A percentile compares a stretch with the other conserved stretches of the same genome.
phyloP scores from a whole-genome alignment of 1,140 invertebrate genomes.

The Hylyphantes graminicola region DNA sequence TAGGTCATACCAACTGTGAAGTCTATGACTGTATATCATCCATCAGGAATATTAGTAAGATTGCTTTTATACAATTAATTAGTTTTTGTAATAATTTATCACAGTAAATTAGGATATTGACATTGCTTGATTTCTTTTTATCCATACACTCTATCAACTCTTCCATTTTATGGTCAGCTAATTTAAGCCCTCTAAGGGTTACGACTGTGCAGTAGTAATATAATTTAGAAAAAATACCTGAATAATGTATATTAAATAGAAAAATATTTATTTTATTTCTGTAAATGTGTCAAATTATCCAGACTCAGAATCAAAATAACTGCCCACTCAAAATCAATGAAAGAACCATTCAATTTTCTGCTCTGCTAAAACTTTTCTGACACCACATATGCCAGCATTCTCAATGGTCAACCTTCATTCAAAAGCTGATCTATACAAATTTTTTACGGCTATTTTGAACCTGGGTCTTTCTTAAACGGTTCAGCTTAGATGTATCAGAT shows the following conservation, averaged over 20 bases:
- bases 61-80: too few species aligned
- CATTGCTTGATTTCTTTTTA: too few species aligned
- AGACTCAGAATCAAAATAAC: conserved; percentile 30
- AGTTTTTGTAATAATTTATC: too few species aligned
- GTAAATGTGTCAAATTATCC: too few species aligned
- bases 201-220: too few species aligned
- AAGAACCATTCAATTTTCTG: conserved; percentile 46
- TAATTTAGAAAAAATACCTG: too few species aligned
- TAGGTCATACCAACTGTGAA: conserved; percentile 64
- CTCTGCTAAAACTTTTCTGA: conserved; percentile 50
- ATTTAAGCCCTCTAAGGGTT: too few species aligned
- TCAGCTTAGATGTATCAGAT: conserved; percentile 44
- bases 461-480: conserved; percentile 22
- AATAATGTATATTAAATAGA: too few species aligned
- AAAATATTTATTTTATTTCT: too few species aligned
- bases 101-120: too few species aligned
- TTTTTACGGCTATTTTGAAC: conserved; percentile 11
- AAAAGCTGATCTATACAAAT: conserved; percentile 24
- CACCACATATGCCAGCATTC: conserved; percentile 23
- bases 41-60: conserved; percentile 72
- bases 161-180: too few species aligned
- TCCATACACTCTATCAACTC: too few species aligned
- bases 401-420: conserved; percentile 39
- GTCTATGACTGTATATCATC: conserved; percentile 69
- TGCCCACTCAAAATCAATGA: conserved; percentile 29